Base-by-base conservation (phyloP, 1,140 invertebrate genomes). In the Drosophila aff. region DNA sequence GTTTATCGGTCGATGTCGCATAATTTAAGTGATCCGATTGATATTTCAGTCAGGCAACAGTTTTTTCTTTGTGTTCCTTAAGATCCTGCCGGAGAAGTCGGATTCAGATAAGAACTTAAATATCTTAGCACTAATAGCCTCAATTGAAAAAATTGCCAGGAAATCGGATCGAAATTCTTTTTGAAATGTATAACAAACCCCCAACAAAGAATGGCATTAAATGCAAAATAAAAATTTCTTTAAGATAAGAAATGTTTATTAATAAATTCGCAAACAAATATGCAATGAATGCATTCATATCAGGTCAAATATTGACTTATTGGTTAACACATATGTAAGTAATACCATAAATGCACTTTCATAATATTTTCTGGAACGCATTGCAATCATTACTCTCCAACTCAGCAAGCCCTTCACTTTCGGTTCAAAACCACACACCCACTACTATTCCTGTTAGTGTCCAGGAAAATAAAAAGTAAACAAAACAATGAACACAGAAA, bases 21-120 rank as follows among this genome's bases (percentile, higher is more conserved):
- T 77, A 77, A 77, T 68, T 76, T 57, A 68, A 68, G 43, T 57
- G 46, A 43, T 31, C 36, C 57, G 53, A 61, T 68, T 77, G 62
- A 49, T 50, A 68, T 76, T 67, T 68, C 36, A 46, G 33, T 59
- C 40, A 53, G 59, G 8, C 31, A 13, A 28, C 3, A 10, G 23
- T 28, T 60, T 57, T 36, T 36, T 38, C 6, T 33, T 33, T 33
- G 11, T 6, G 10, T 33, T 18, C 55, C 55, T 55, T 28, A 46
- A 33, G 46, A 50, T 50, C 33, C 36, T n/a, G 31, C 4, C 5
- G 43, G 9, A 36, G 11, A 71, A 13, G 5, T 2, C 13, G 28
- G 21, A 36, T 49, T 69, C 23, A 36, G 31, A 67, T 44, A 69
- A 57, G n/a, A 62, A 28, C n/a, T 36, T 41, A 31, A 33, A 33